Evolutionary conservation across 2,888 invertebrate species (phyloP), one percentile per base, ranked within the genome.

Genomic region (Dioctria linearis): DNA sequence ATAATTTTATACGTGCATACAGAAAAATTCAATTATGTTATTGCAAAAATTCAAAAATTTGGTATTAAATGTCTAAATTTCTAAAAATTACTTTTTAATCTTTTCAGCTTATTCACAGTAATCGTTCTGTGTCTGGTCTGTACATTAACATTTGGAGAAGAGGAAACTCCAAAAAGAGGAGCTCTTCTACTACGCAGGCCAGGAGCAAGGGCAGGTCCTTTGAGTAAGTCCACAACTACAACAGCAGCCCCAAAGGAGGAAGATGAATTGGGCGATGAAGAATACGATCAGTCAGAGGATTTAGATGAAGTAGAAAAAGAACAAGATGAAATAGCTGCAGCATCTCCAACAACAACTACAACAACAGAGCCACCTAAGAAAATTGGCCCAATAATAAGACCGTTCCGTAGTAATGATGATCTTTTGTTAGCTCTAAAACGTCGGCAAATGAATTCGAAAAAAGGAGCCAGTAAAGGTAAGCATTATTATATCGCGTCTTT

Each of bases 401-500:
- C 95, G 0, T 95, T 95, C 91, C 92, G 94, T 85, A 95, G 94
- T 85, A 95, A 95, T 88, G 93, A 94, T 80, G 95, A 95, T 85
- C 90, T 95, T 43, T 88, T 95, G 66, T 94, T 93, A 79, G 92
- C 94, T 0, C 89, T 95, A 80, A 95, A 94, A 87, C 92, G 93
- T 85, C 91, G 94, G 85, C 91, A 94, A 84, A 93, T 93, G 82
- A 93, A 94, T 86, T 93, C 91, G 25, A 92, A 92, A 83, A 91
- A 91, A 91, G 92, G 91, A 90, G 88, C 87, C 40, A 49, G 67
- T 37, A 83, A 83, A 80, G 82, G 84, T 84, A 81, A 82, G 3
- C 2, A 37, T 4, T 37, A 5, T 61, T 2, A 2, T 42, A 5
- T 25, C 25, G 25, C 2, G 25, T 2, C 25, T 25, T 25, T 25